Evolutionary conservation across 2,888 invertebrate species (phyloP).

Genomic region (Syrphus vitripennis): DNA sequence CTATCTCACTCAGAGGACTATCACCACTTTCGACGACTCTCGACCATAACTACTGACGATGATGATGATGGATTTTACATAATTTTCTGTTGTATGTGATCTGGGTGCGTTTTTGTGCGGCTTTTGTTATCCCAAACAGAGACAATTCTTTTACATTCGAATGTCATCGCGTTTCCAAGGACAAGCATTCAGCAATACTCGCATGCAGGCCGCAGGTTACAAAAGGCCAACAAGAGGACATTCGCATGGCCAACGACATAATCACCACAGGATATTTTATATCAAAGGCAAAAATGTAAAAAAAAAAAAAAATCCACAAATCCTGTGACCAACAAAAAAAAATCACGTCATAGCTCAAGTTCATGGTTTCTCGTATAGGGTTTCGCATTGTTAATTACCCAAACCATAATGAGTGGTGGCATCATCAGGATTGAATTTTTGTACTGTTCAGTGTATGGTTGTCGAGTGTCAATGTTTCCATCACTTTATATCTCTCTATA

Average conservation of each 20-base stretch:
- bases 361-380: slow-evolving; percentile 8
- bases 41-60: slow-evolving; percentile 38
- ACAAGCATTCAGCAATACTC: slow-evolving; percentile 1
- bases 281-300: slow-evolving; percentile 14
- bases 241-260: slow-evolving; percentile 38
- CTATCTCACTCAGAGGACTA: slow-evolving; percentile 7
- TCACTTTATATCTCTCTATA: slow-evolving; percentile 1
- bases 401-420: slow-evolving; percentile 46
- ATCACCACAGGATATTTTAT: slow-evolving; percentile 60
- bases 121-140: slow-evolving; percentile 48
- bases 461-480: slow-evolving; percentile 53
- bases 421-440: not conserved
- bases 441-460: slow-evolving; percentile 6
- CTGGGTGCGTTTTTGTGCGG: not conserved
- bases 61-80: slow-evolving; percentile 56
- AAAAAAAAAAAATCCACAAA: slow-evolving; percentile 3
- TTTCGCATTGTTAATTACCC: slow-evolving; percentile 65
- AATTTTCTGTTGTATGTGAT: too few species aligned
- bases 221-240: slow-evolving; percentile 24
- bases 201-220: slow-evolving; percentile 25
- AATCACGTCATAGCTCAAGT: slow-evolving; percentile 34
- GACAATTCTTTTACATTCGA: slow-evolving; percentile 5
- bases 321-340: slow-evolving; percentile 24
- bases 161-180: slow-evolving; percentile 42
- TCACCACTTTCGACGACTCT: too few species aligned